These are phyloP conservation scores for Fistularia tabacaria DNA, from an alignment of 2,797 vertebrate genomes.

Conservation along the genomic window DNA sequence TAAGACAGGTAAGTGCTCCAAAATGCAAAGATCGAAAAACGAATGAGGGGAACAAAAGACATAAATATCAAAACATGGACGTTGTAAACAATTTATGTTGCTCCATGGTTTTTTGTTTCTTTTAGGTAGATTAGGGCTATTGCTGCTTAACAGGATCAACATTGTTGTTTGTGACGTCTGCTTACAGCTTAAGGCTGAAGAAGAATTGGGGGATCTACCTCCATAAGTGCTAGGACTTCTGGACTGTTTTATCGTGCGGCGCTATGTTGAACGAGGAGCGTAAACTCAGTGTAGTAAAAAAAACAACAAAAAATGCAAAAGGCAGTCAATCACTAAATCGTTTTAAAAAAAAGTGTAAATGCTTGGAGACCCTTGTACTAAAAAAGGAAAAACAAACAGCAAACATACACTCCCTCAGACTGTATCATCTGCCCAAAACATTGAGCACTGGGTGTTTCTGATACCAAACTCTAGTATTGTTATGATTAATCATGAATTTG, in stretches of 20 bases:
- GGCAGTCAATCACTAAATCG: slow-evolving; percentile 46
- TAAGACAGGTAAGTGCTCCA: slow-evolving; percentile 54
- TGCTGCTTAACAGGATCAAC: slow-evolving; percentile 23
- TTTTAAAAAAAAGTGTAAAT: slow-evolving; percentile 27
- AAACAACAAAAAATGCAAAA: slow-evolving; percentile 3
- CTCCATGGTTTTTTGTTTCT: slow-evolving; percentile 18
- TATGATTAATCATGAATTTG: slow-evolving; percentile 18
- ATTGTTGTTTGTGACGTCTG: slow-evolving; percentile 21
- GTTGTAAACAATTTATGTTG: slow-evolving; percentile 56
- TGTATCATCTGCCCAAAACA: slow-evolving; percentile 12
- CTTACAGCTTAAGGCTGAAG: slow-evolving; percentile 41
- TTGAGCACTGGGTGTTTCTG: slow-evolving; percentile 11
- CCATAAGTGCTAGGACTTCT: slow-evolving; percentile 50
- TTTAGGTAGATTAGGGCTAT: slow-evolving; percentile 12
- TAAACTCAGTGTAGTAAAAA: slow-evolving; percentile 35
- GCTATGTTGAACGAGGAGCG: slow-evolving; percentile 29
- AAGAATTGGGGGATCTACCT: slow-evolving; percentile 33
- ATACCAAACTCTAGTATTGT: slow-evolving; percentile 2
- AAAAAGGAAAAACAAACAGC: slow-evolving; percentile 7
- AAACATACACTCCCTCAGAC: slow-evolving; percentile 1
- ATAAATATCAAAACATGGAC: slow-evolving; percentile 29
- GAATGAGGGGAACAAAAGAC: slow-evolving; percentile 31
- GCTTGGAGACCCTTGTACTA: slow-evolving; percentile 23
- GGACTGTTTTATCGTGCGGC: slow-evolving; percentile 20
- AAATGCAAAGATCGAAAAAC: slow-evolving; percentile 35